Conservation (phyloP, 2,888 invertebrate genomes). For the Diarsia mendica region DNA sequence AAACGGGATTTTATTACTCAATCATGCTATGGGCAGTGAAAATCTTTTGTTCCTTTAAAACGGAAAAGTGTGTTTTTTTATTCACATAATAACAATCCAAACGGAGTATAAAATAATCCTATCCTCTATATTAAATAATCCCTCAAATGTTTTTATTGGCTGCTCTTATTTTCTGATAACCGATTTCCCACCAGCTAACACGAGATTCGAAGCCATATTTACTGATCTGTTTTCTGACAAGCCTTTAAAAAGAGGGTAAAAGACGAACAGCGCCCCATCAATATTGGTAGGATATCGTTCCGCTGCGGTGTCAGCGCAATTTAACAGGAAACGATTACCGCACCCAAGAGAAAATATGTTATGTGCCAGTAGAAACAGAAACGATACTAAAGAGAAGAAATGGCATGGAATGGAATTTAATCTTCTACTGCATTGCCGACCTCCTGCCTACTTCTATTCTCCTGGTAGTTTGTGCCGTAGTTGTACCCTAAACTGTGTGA, state of each 20-base stretch:
- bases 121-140: background rate
- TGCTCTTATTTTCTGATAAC: background rate
- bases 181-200: slow-evolving; percentile 9
- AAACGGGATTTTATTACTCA: slow-evolving; percentile 15
- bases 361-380: slow-evolving; percentile 27
- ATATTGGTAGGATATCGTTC: slow-evolving; percentile 27
- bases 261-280: slow-evolving; percentile 24
- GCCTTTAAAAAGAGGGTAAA: slow-evolving; percentile 4
- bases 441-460: too few relatives aligned
- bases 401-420: slow-evolving; percentile 36
- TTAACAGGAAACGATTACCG: slow-evolving; percentile 21
- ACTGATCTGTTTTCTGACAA: slow-evolving; percentile 17
- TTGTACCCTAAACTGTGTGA: too few relatives aligned
- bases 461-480: too few relatives aligned
- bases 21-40: background rate
- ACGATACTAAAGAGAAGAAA: slow-evolving; percentile 9
- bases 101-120: background rate
- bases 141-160: background rate
- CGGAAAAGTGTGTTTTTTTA: background rate
- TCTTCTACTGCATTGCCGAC: slow-evolving; percentile 42
- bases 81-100: background rate
- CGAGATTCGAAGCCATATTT: slow-evolving; percentile 27
- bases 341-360: slow-evolving; percentile 16
- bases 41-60: background rate
- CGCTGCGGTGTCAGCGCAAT: slow-evolving; percentile 28